Conservation (phyloP, 2,797 vertebrate species). For the Lacerta agilis region DNA sequence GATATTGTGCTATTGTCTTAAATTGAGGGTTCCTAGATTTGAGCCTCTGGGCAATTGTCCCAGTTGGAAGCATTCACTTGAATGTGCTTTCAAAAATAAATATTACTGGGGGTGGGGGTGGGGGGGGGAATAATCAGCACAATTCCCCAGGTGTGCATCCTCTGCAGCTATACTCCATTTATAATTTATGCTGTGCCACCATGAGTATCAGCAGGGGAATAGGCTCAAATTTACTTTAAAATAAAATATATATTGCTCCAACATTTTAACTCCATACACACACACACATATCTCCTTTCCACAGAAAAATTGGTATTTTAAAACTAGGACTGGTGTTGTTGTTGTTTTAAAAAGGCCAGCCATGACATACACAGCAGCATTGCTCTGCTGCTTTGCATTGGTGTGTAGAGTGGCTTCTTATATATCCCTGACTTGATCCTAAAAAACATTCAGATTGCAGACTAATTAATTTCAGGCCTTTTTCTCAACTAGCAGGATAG, state of each 20-base stretch:
- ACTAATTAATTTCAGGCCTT: neutral
- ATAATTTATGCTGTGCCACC: constrained; percentile 5
- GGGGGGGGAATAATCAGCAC: neutral
- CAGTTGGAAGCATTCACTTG: neutral
- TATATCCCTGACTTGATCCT: neutral
- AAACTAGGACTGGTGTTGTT: neutral
- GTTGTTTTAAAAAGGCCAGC: neutral
- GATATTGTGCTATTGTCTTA: neutral
- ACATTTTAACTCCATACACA: neutral
- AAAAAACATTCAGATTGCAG: neutral
- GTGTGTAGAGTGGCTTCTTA: neutral
- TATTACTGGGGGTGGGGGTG: neutral
- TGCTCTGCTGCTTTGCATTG: neutral
- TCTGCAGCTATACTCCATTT: constrained; percentile 3
- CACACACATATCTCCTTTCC: neutral
- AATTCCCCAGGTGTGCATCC: neutral
- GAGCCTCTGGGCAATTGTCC: neutral
- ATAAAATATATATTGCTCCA: neutral
- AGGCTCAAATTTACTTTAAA: neutral
- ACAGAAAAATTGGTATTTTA: neutral
- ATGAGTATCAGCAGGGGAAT: neutral
- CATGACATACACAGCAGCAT: neutral
- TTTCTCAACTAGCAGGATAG: neutral
- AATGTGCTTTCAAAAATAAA: constrained; percentile 20
- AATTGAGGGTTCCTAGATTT: neutral